A percentile compares a stretch with the other conserved stretches of the same genome.
These are phyloP conservation scores for Macropus fuliginosus DNA, from an alignment of 2,797 vertebrate species.

Conservation along the genomic window DNA sequence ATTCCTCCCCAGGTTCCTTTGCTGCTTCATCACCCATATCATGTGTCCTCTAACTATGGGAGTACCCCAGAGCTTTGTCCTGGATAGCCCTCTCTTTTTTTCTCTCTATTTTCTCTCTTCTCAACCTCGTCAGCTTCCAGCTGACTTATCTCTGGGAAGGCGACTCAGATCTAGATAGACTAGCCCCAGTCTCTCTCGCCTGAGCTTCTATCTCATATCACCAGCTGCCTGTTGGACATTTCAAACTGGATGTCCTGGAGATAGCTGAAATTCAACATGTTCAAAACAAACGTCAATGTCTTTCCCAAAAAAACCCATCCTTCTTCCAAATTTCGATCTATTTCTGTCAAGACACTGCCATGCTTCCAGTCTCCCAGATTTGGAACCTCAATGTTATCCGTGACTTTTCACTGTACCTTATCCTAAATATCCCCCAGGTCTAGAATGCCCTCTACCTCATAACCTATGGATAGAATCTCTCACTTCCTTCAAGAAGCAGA, in stretches of 20 bases:
- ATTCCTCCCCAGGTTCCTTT: background rate
- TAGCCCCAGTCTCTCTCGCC: background rate
- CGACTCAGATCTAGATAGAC: background rate
- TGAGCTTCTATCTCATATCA: background rate
- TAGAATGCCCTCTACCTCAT: background rate
- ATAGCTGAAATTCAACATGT: background rate
- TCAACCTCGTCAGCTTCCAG: background rate
- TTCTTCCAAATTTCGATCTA: background rate
- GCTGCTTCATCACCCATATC: background rate
- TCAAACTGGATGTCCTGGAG: background rate
- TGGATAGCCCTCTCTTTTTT: background rate
- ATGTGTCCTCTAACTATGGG: background rate
- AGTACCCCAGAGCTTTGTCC: background rate
- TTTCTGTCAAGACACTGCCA: background rate
- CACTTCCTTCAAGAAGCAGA: background rate
- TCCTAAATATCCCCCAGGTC: background rate
- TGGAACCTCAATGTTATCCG: background rate
- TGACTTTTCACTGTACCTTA: background rate
- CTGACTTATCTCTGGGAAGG: background rate
- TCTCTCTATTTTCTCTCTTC: background rate
- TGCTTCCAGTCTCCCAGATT: background rate
- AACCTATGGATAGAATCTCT: background rate
- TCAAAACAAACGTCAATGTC: background rate
- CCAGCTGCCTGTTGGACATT: background rate
- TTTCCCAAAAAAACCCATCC: background rate